A percentile compares a stretch with the other conserved stretches of the same genome.
These are phyloP conservation scores for Equus quagga DNA, from an alignment of 2,113 vertebrate genomes.

Conservation along the genomic window DNA sequence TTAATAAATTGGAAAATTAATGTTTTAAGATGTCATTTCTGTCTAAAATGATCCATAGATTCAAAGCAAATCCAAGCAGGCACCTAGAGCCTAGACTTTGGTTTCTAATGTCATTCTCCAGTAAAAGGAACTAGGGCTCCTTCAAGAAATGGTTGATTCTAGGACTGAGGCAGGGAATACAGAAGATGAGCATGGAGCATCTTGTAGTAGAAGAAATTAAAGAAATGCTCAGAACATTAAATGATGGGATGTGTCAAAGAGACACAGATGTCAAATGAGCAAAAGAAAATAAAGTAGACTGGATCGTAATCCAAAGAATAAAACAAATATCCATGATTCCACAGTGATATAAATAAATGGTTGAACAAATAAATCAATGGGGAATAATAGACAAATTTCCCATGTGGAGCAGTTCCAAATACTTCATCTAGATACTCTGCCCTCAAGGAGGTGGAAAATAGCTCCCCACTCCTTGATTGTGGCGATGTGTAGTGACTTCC, in stretches of 20 bases:
- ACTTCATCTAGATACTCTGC: not conserved
- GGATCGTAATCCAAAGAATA: not conserved
- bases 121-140: not conserved
- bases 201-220: not conserved
- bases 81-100: too few species aligned
- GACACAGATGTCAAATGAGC: not conserved
- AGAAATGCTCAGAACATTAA: not conserved
- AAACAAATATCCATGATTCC: not conserved
- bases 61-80: not conserved
- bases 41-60: not conserved
- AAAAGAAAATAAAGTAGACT: not conserved
- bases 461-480: not conserved
- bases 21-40: not conserved
- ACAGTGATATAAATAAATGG: not conserved
- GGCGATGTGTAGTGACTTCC: not conserved
- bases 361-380: not conserved
- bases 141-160: not conserved
- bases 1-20: not conserved
- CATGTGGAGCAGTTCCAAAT: not conserved
- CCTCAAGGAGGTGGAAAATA: not conserved
- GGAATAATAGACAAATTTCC: not conserved
- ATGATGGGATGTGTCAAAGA: not conserved
- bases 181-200: not conserved
- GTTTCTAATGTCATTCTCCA: not conserved
- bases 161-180: not conserved